Evolutionary conservation across 2,113 vertebrate species (phyloP).

Genomic region (Picathartes gymnocephalus): DNA sequence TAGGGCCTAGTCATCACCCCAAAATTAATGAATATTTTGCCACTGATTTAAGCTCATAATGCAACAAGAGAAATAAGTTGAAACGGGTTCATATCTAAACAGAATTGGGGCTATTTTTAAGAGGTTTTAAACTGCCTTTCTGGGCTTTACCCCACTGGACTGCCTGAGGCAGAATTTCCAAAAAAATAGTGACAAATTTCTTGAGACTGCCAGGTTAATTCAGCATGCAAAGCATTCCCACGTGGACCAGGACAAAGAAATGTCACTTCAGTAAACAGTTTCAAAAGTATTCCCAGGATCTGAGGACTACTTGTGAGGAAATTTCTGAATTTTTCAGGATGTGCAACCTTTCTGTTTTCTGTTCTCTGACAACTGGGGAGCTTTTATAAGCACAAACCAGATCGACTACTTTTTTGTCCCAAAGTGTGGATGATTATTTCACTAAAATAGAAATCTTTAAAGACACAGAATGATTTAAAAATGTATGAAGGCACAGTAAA

Average conservation of each 20-base stretch:
- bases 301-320: background rate
- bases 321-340: background rate
- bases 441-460: background rate
- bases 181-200: background rate
- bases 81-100: background rate
- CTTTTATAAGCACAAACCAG: background rate
- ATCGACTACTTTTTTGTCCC: accelerated
- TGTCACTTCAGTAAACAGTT: background rate
- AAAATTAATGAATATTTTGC: background rate
- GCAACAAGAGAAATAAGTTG: background rate
- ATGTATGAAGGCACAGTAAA: background rate
- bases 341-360: background rate
- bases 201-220: background rate
- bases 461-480: background rate
- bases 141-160: background rate
- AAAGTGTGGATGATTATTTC: background rate
- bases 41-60: background rate
- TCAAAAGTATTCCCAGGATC: background rate
- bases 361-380: background rate
- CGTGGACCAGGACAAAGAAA: background rate
- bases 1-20: background rate
- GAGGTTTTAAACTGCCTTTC: background rate
- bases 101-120: background rate
- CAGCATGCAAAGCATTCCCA: background rate
- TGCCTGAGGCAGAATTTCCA: background rate